Conservation (phyloP, 2,888 invertebrate species). For the Chouioia cunea region DNA sequence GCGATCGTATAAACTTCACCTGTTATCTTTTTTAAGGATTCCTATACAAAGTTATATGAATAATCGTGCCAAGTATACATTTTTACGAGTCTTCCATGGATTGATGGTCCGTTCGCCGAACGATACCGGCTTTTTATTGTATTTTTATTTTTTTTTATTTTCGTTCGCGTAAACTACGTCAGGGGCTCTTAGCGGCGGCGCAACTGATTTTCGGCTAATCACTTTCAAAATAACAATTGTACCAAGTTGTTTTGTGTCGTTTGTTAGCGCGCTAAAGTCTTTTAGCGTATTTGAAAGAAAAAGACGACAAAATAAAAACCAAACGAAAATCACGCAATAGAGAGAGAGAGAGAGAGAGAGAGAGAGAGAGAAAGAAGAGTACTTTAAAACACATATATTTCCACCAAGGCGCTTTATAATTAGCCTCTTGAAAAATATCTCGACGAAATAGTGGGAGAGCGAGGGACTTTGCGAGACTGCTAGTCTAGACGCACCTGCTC, state of each 20-base stretch:
- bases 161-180: no score
- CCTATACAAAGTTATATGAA: no score
- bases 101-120: no score
- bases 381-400: slow-evolving; percentile 42
- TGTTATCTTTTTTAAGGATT: no score
- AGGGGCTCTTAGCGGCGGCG: slow-evolving; percentile 19
- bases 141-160: no score
- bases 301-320: slow-evolving; percentile 2
- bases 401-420: slow-evolving; percentile 42
- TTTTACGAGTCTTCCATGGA: no score
- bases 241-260: background rate
- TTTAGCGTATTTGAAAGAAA: background rate
- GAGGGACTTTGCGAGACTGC: slow-evolving; percentile 29
- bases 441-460: no score
- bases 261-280: background rate
- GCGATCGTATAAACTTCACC: slow-evolving; percentile 11
- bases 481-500: slow-evolving; percentile 37
- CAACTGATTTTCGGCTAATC: slow-evolving; percentile 28
- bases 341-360: slow-evolving; percentile 6
- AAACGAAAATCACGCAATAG: background rate
- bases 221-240: slow-evolving; percentile 28
- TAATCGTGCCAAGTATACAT: no score
- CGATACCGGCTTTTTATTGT: no score
- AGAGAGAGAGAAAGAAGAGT: background rate
- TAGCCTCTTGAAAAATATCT: slow-evolving; percentile 41